phyloP scores from a whole-genome alignment of 1,140 invertebrate species.

The Solenopsis invicta region DNA sequence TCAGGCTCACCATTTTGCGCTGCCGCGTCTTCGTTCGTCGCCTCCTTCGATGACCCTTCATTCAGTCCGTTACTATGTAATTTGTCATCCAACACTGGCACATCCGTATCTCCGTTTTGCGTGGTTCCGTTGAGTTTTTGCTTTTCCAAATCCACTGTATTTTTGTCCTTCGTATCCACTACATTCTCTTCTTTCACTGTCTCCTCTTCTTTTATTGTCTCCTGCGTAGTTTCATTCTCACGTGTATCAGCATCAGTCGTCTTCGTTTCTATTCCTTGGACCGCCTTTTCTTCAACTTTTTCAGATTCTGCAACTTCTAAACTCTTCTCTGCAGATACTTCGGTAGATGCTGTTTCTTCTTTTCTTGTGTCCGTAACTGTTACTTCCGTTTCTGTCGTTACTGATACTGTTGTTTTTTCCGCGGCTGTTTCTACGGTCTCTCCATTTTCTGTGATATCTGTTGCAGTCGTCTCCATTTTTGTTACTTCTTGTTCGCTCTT shows the following conservation, averaged over 20 bases:
- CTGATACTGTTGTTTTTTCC: slow-evolving; percentile 49
- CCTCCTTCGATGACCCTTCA: slow-evolving; percentile 73
- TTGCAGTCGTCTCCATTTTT: slow-evolving; percentile 28
- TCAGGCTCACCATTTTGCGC: slow-evolving; percentile 81
- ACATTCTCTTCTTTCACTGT: slow-evolving; percentile 71
- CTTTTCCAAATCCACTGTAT: slow-evolving; percentile 70
- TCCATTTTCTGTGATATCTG: slow-evolving; percentile 61
- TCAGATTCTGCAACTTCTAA: slow-evolving; percentile 61
- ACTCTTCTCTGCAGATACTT: slow-evolving; percentile 39
- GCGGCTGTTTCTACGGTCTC: slow-evolving; percentile 49
- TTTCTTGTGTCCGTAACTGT: slow-evolving; percentile 50
- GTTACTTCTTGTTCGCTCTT: slow-evolving; percentile 60
- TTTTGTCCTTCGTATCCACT: slow-evolving; percentile 65
- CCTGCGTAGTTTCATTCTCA: slow-evolving; percentile 63
- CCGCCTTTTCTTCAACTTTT: slow-evolving; percentile 66
- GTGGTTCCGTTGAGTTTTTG: slow-evolving; percentile 79
- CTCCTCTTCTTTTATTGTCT: slow-evolving; percentile 56
- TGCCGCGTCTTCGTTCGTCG: slow-evolving; percentile 72
- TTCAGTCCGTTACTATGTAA: slow-evolving; percentile 82
- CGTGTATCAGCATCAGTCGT: slow-evolving; percentile 55
- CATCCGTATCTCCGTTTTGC: slow-evolving; percentile 75
- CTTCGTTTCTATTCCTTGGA: slow-evolving; percentile 50
- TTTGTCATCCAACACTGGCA: slow-evolving; percentile 73
- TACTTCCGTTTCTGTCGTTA: slow-evolving; percentile 62
- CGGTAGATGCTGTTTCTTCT: slow-evolving; percentile 44